Conservation (phyloP, 2,888 invertebrate genomes). For the Amphipyra tragopoginis region DNA sequence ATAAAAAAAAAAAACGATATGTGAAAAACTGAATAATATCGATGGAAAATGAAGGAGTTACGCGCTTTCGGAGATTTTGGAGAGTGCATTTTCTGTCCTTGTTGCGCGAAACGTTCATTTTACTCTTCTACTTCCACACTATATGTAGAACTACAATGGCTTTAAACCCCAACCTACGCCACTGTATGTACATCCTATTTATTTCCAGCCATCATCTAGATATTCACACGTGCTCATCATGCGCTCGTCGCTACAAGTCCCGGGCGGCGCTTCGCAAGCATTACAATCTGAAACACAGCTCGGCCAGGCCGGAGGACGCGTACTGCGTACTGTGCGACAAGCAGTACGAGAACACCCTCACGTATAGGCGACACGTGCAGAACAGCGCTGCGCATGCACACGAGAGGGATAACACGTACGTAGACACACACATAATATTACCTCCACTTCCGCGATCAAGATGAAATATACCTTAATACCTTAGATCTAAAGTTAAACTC, state of each 20-base stretch:
- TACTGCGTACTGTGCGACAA: conserved; percentile 72
- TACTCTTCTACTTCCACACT: no score
- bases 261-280: conserved; percentile 33
- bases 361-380: conserved; percentile 61
- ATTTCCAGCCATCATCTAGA: conserved; percentile 24
- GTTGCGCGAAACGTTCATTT: no score
- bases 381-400: conserved; percentile 47
- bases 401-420: conserved; percentile 25
- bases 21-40: no score
- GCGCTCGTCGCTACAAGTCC: conserved; percentile 36
- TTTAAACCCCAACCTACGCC: no score
- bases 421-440: background rate
- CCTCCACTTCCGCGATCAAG: no score
- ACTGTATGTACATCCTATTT: background rate
- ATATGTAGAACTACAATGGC: no score
- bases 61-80: no score
- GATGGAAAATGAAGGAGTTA: no score
- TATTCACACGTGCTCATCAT: conserved; percentile 15
- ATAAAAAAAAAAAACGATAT: no score
- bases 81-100: no score
- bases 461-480: no score
- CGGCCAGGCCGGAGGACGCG: conserved; percentile 48
- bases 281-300: conserved; percentile 9
- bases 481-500: no score
- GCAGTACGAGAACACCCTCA: conserved; percentile 54